phyloP scores from a whole-genome alignment of 1,140 invertebrate genomes.

The Scaptomyza graminum region DNA sequence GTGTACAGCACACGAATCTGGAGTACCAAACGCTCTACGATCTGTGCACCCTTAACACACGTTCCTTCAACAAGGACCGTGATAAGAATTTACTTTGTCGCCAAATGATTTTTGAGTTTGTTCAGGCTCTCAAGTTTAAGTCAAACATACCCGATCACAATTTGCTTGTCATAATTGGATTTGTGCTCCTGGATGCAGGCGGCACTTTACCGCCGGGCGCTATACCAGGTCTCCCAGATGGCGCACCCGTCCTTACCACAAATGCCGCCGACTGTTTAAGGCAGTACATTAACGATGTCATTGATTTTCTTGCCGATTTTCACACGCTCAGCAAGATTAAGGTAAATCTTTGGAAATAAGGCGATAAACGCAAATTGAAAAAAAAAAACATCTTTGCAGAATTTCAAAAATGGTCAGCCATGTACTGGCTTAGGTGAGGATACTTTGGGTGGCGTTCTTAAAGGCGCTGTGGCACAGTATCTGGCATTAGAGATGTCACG shows the following conservation, averaged over 20 bases:
- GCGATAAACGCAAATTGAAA: neutral
- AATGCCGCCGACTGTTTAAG: conserved; percentile 96
- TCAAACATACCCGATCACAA: conserved; percentile 96
- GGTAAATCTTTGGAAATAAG: conserved; percentile 84
- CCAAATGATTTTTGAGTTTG: conserved; percentile 95
- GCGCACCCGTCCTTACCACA: conserved; percentile 88
- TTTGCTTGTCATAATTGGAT: conserved; percentile 95
- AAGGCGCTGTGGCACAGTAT: conserved; percentile 97
- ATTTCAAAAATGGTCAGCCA: conserved; percentile 90
- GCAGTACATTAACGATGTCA: conserved; percentile 95
- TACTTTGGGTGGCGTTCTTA: conserved; percentile 96
- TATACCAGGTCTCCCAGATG: conserved; percentile 84
- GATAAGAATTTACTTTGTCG: conserved; percentile 96
- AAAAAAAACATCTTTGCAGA: conserved; percentile 84
- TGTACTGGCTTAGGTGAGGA: conserved; percentile 95
- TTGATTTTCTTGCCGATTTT: conserved; percentile 98
- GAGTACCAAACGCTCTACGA: conserved; percentile 94
- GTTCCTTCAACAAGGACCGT: conserved; percentile 94
- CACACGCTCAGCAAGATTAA: conserved; percentile 98
- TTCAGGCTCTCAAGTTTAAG: conserved; percentile 98
- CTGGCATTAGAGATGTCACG: conserved; percentile 96
- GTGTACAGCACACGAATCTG: conserved; percentile 94
- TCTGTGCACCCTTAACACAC: conserved; percentile 94
- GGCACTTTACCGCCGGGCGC: conserved; percentile 87
- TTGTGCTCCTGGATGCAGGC: conserved; percentile 89